Conservation (phyloP, 2,113 vertebrate species). For the Vicugna pacos region DNA sequence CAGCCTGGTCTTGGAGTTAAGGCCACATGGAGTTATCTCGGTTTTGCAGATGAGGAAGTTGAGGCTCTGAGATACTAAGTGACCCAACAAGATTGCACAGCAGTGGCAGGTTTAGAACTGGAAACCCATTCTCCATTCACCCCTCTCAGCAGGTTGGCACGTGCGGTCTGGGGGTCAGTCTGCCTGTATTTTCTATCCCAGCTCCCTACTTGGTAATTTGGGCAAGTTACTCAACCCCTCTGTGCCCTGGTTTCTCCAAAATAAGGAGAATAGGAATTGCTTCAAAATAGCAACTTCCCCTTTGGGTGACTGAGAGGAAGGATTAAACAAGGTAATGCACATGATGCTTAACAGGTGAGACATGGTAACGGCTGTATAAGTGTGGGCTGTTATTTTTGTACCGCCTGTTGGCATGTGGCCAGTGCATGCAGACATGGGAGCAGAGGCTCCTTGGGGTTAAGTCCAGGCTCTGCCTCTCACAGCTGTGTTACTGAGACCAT, state of each 20-base stretch:
- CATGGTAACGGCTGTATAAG: rapidly evolving
- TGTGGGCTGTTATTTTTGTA: background rate
- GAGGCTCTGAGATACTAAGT: background rate
- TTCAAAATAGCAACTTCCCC: background rate
- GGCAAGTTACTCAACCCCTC: background rate
- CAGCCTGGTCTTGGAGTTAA: background rate
- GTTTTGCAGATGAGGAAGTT: background rate
- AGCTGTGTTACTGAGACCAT: background rate
- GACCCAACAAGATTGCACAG: background rate
- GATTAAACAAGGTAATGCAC: background rate
- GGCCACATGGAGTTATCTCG: background rate
- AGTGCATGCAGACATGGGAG: background rate
- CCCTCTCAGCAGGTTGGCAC: background rate
- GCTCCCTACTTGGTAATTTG: background rate
- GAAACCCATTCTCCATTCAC: background rate
- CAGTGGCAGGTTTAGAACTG: background rate
- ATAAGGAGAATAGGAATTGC: background rate
- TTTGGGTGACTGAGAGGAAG: background rate
- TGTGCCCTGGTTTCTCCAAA: background rate
- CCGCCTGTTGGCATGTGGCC: background rate
- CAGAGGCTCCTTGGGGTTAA: background rate
- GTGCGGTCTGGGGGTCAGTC: background rate
- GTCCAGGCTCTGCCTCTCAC: background rate
- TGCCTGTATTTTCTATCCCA: background rate
- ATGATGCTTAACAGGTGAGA: background rate